Conservation (phyloP, 2,888 invertebrate genomes). For the Campoplex capitator region DNA sequence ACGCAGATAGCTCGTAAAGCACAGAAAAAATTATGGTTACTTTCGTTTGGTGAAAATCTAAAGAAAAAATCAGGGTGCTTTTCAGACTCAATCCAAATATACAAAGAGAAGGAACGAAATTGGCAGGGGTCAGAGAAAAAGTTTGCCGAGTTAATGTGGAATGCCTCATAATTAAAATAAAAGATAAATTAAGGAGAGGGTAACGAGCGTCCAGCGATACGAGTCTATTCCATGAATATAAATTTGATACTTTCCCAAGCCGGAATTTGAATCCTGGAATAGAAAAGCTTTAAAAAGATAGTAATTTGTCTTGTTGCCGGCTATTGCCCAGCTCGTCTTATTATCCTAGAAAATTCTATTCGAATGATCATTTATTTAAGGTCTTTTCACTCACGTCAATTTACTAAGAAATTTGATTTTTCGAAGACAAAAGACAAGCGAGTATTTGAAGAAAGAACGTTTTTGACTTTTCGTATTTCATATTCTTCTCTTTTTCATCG, state of each 20-base stretch:
- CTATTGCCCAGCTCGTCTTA: too few species aligned
- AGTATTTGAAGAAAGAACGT: not conserved
- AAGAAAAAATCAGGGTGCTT: too few species aligned
- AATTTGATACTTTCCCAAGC: not conserved
- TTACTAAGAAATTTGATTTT: not conserved
- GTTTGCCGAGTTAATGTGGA: too few species aligned
- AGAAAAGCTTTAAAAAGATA: too few species aligned
- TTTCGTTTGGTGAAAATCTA: too few species aligned
- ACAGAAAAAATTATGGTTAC: too few species aligned
- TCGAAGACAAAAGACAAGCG: not conserved
- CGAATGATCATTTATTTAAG: not conserved
- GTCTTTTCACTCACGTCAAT: not conserved
- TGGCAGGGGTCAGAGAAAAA: too few species aligned
- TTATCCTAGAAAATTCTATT: not conserved
- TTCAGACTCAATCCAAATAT: too few species aligned
- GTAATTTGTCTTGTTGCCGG: too few species aligned
- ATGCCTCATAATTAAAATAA: too few species aligned
- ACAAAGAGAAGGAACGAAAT: too few species aligned
- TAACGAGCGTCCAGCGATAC: not conserved
- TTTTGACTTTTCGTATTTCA: conserved; percentile 7
- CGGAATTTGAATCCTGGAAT: not conserved
- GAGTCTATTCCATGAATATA: not conserved
- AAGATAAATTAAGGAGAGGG: not conserved
- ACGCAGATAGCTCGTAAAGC: too few species aligned
- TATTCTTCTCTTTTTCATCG: conserved; percentile 15